Percentiles rank a stretch among this genome's conserved stretches.
These are phyloP conservation scores for Calyptommatus sinebrachiatus DNA, from an alignment of 2,113 vertebrate species.

Conservation along the genomic window DNA sequence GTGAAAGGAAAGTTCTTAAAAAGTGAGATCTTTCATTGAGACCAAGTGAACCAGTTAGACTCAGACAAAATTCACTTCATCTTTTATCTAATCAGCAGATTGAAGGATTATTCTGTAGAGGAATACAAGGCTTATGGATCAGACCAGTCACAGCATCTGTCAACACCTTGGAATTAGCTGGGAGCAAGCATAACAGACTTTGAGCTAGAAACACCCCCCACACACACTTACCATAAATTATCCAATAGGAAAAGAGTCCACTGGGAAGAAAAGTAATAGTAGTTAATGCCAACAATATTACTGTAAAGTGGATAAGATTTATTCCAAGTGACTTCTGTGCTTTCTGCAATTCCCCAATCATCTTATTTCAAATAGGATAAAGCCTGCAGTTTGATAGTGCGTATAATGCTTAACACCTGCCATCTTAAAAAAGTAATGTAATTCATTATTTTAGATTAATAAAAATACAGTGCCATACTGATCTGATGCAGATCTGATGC, in stretches of 20 bases:
- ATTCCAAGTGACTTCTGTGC: conserved; percentile 3
- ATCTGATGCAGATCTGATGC: background rate
- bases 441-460: background rate
- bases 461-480: background rate
- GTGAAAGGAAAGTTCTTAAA: background rate
- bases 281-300: conserved; percentile 15
- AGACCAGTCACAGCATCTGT: conserved; percentile 10
- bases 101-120: conserved; percentile 10
- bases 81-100: background rate
- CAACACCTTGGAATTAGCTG: conserved; percentile 24
- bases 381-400: background rate
- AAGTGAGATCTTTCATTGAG: background rate
- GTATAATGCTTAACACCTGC: background rate
- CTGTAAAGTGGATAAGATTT: conserved; percentile 9
- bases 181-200: conserved; percentile 8
- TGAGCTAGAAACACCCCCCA: background rate
- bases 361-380: background rate
- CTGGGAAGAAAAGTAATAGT: conserved; percentile 3
- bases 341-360: background rate
- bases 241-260: background rate
- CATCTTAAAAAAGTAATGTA: background rate
- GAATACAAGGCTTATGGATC: background rate
- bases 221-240: conserved; percentile 5
- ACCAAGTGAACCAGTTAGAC: background rate
- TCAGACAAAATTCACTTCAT: background rate